Conservation (phyloP, 1,140 invertebrate genomes). For the Adelges cooleyi region DNA sequence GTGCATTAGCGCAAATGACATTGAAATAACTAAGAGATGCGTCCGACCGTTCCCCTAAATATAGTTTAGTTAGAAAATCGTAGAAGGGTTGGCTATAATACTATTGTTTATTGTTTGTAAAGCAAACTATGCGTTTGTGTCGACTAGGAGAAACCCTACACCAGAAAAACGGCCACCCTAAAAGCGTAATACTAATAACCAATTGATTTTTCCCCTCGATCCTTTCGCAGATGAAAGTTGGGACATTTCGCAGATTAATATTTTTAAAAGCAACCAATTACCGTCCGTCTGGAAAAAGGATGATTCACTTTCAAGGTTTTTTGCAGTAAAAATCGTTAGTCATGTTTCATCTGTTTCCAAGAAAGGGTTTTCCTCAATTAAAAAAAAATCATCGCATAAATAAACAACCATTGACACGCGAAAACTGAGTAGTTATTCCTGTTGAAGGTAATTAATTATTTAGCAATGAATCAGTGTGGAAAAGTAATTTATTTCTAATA, state of each 20-base stretch:
- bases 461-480: too few relatives aligned
- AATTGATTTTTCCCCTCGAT: background rate
- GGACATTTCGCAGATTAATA: background rate
- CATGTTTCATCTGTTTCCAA: too few relatives aligned
- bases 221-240: background rate
- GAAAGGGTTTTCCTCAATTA: too few relatives aligned
- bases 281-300: too few relatives aligned
- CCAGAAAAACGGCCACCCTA: background rate
- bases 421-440: too few relatives aligned
- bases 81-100: conserved; percentile 12
- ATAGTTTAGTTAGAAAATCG: conserved; percentile 12
- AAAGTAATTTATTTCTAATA: background rate
- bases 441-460: too few relatives aligned
- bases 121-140: background rate
- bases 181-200: background rate
- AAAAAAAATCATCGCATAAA: too few relatives aligned
- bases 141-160: conserved; percentile 5
- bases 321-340: too few relatives aligned
- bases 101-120: conserved; percentile 5
- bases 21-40: background rate
- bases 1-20: background rate
- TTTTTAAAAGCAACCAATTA: background rate
- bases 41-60: background rate
- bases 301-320: too few relatives aligned
- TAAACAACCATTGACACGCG: too few relatives aligned